Base-by-base conservation (phyloP, 2,888 invertebrate species). In the Hirtodrosophila confusa region DNA sequence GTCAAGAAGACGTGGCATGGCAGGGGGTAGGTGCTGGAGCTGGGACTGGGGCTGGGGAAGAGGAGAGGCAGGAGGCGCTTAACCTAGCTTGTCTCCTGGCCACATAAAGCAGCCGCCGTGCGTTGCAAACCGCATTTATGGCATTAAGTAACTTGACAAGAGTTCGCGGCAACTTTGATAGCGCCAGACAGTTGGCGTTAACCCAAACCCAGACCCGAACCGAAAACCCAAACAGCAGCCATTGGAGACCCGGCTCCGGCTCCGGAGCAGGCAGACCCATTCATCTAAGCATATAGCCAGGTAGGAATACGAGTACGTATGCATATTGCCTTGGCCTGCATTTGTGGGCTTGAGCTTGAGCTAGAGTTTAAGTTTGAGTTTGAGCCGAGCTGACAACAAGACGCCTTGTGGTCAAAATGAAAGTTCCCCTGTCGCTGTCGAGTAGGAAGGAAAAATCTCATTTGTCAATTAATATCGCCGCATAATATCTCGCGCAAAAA, bases 381-480 rank as follows among this genome's bases (percentile, higher is more conserved):
- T 77, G 76, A 77, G 76, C 54, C 48, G 44, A 70, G 66, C 82
- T 72, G 71, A 66, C 77, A 76, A 78, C 79, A 65, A 72, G 67
- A 72, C 61, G 86, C 84, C 84, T 86, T 86, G 84, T 86, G 85
- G 85, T 88, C 85, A 84, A 85, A 85, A 85, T 88, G 85, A 85
- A 85, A 85, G 85, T 85, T 84, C 77, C 84, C 84, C 80, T 77
- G 80, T 86, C 75, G 84, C 85, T 78, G 88, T 75, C 75, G 78
- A 80, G 82, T 86, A 77, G 89, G 86, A 86, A 86, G 88, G 88
- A 88, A 88, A 88, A 86, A 80, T 83, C 89, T 86, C 89, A 88
- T 88, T 89, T 88, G 89, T 88, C 89, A 89, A 86, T 88, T 88
- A 87, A 89, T 88, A 88, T 88, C 88, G 86, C 80, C 74, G 80